Base-by-base conservation (phyloP, 2,797 vertebrate species). In the Falco biarmicus region DNA sequence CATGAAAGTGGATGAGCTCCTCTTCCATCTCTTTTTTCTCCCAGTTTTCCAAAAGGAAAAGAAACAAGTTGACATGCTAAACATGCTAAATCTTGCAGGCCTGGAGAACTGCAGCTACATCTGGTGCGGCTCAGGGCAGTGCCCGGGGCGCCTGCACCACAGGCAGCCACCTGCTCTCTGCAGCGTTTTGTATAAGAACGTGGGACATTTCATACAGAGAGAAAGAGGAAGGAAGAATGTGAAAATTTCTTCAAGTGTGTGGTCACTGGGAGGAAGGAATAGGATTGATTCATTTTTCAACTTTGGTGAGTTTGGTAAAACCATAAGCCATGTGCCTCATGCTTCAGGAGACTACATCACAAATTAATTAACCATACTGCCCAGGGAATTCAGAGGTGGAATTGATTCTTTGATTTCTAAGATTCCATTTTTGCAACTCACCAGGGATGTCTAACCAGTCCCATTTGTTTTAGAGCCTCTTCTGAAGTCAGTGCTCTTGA, bases 191-290 rank as follows among this genome's bases (percentile, higher is more conserved):
- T 8, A 66, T 0, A 2, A 45, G 45, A 26, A 65, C 54, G 18
- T 39, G 60, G 43, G 29, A 73, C 26, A 31, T 34, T 56, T 66
- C 82, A 32, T 54, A 63, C 41, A 18, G 28, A 75, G 16, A 66
- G 54, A 81, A 94, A 87, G 84, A 15, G 87, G 93, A 96, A 96
- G 81, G 84, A 87, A 93, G 88, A 84, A 64, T 3, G 31, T 19
- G 65, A 84, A 48, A 61, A 59, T 59, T 91, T 75, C 4, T 0
- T 63, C 78, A 76, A 75, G 63, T 11, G 32, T 82, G 94, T 85
- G 91, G 94, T 79, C 71, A 85, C 78, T 18, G 56, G 63, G 59
- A 97, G 93, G 89, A 97, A 96, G 68, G 87, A 93, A 74, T 66
- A 51, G 39, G 59, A 63, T 4, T 84, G 63, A 64, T 43, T 26